Percentiles rank a stretch among this genome's conserved stretches.
Conservation (phyloP, 2,113 vertebrate genomes). For the Lycaon pictus region DNA sequence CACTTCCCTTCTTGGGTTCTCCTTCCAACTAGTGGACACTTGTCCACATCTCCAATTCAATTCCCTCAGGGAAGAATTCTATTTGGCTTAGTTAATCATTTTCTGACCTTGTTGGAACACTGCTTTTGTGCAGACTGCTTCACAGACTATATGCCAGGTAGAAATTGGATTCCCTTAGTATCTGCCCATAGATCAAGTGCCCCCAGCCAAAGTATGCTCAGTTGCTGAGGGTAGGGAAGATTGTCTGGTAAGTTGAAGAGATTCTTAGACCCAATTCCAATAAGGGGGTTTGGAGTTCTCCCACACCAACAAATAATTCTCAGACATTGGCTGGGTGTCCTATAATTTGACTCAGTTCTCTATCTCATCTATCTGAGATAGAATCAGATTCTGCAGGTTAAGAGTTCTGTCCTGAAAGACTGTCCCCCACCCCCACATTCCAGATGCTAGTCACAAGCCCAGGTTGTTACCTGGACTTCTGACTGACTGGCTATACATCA, state of each 20-base stretch:
- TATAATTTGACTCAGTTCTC: neutral
- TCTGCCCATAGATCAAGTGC: neutral
- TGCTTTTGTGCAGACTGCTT: neutral
- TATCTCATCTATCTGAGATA: neutral
- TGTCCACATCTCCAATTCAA: neutral
- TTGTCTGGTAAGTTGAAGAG: neutral
- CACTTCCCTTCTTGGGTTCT: neutral
- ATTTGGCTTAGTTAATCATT: constrained; percentile 11
- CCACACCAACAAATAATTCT: neutral
- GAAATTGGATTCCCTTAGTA: neutral
- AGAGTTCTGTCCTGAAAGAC: neutral
- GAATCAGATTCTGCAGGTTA: neutral
- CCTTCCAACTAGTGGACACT: neutral
- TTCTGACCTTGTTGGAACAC: neutral
- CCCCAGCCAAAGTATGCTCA: neutral
- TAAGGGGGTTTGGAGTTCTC: neutral
- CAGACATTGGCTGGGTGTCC: neutral
- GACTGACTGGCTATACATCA: neutral
- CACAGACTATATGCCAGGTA: neutral
- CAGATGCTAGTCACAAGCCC: neutral
- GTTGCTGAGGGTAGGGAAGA: no score
- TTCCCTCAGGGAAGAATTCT: neutral
- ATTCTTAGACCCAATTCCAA: neutral
- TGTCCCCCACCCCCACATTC: neutral
- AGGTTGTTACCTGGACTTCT: neutral